phyloP scores from a whole-genome alignment of 2,888 invertebrate species.

The Marronus borbonicus region DNA sequence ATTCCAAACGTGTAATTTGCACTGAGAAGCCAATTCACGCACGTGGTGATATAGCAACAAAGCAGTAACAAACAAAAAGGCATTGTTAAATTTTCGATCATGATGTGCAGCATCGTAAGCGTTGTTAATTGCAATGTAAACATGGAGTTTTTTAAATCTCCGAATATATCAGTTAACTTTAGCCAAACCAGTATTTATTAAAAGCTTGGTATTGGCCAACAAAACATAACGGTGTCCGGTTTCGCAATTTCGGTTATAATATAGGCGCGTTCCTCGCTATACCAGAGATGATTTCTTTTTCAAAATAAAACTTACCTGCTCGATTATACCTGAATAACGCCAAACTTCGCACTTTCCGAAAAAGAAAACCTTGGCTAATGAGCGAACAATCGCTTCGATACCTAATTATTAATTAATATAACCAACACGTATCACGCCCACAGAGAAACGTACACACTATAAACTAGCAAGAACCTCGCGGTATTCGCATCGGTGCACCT shows the following conservation, averaged over 20 bases:
- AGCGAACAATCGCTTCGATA: constrained; percentile 8
- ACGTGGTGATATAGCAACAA: neutral
- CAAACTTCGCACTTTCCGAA: neutral
- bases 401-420: constrained; percentile 38
- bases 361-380: constrained; percentile 8
- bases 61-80: neutral
- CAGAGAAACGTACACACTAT: constrained; percentile 22
- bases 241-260: constrained; percentile 40
- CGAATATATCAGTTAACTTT: neutral
- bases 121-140: neutral
- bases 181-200: constrained; percentile 23
- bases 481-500: constrained; percentile 44
- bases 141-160: neutral
- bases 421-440: constrained; percentile 39
- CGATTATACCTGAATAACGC: constrained; percentile 15
- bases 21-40: neutral
- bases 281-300: neutral
- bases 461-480: constrained; percentile 39
- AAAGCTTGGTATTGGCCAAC: constrained; percentile 16
- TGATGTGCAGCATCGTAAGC: neutral
- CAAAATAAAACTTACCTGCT: constrained; percentile 29
- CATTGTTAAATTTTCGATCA: neutral
- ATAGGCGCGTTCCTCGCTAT: constrained; percentile 32
- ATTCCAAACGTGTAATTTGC: neutral
- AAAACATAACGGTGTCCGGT: constrained; percentile 40